These are phyloP conservation scores for Sarcophaga carnaria DNA, from an alignment of 2,888 invertebrate species.

Conservation along the genomic window DNA sequence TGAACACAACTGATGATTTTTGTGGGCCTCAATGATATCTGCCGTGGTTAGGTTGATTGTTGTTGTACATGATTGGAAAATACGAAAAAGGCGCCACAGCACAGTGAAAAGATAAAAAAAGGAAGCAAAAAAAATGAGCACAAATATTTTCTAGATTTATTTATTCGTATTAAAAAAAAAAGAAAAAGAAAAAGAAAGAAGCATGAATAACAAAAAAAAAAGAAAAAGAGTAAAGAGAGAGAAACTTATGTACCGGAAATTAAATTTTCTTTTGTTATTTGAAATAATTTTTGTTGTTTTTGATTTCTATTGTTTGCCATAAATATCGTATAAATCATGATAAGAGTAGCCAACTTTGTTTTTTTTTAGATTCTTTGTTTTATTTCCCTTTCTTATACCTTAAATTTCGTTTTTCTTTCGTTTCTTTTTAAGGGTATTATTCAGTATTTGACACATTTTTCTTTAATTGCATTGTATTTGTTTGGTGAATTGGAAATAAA, in stretches of 20 bases:
- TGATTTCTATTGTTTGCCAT: not conserved
- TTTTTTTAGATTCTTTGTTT: conserved; percentile 11
- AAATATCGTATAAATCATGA: not conserved
- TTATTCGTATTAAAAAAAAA: no score
- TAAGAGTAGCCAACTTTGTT: not conserved
- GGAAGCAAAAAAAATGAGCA: conserved; percentile 14
- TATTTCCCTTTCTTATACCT: conserved; percentile 16
- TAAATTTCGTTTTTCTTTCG: conserved; percentile 11
- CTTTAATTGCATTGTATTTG: conserved; percentile 39
- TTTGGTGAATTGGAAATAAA: conserved; percentile 37
- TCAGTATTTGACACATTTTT: conserved; percentile 48
- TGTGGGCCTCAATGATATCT: conserved; percentile 87
- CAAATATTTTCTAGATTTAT: not conserved
- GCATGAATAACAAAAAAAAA: not conserved
- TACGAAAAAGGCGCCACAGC: not conserved
- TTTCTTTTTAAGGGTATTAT: conserved; percentile 36
- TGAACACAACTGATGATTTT: conserved; percentile 86
- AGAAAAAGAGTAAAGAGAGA: no score
- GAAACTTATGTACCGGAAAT: conserved; percentile 43
- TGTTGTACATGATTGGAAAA: no score
- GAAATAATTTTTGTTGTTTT: not conserved
- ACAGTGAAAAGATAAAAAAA: conserved; percentile 20
- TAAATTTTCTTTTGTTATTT: conserved; percentile 45
- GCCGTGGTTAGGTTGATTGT: conserved; percentile 50
- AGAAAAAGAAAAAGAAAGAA: not conserved